A percentile compares a stretch with the other conserved stretches of the same genome.
These are phyloP conservation scores for Eurytoma californica DNA, from an alignment of 2,888 invertebrate genomes.

Conservation along the genomic window DNA sequence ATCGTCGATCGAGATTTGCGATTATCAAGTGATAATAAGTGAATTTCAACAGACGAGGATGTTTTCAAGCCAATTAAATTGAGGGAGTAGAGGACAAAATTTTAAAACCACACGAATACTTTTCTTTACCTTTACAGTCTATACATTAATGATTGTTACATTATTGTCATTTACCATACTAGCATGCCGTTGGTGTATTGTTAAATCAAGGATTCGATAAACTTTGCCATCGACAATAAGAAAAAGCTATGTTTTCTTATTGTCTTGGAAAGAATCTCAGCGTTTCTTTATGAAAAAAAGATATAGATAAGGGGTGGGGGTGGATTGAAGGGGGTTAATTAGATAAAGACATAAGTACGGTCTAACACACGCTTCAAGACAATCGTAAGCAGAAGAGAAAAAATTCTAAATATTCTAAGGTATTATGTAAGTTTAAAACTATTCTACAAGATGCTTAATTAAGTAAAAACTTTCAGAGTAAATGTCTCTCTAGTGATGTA, in stretches of 20 bases:
- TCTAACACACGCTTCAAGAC: conserved; percentile 52
- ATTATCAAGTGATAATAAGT: conserved; percentile 28
- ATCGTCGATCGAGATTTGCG: conserved; percentile 49
- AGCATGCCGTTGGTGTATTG: conserved; percentile 40
- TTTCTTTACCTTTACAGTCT: conserved; percentile 40
- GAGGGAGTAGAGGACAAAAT: conserved; percentile 4
- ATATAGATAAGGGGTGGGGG: neutral
- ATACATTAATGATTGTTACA: conserved; percentile 8
- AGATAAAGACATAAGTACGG: conserved; percentile 38
- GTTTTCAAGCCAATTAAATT: conserved; percentile 40
- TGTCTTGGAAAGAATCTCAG: conserved; percentile 12
- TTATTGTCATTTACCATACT: conserved; percentile 21
- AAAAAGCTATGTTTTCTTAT: conserved; percentile 27
- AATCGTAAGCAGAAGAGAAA: conserved; percentile 52
- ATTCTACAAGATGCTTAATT: conserved; percentile 55
- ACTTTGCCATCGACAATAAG: conserved; percentile 22
- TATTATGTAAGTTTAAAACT: conserved; percentile 45
- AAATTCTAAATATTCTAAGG: conserved; percentile 34
- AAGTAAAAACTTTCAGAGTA: conserved; percentile 37
- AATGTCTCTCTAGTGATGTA: conserved; percentile 22
- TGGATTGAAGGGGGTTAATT: conserved; percentile 4
- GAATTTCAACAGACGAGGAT: conserved; percentile 34
- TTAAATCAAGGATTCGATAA: conserved; percentile 3
- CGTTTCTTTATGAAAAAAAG: conserved; percentile 17
- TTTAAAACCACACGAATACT: conserved; percentile 13